Evolutionary conservation across 1,140 invertebrate species (phyloP).

Genomic region (Pseudomyrmex sp.): DNA sequence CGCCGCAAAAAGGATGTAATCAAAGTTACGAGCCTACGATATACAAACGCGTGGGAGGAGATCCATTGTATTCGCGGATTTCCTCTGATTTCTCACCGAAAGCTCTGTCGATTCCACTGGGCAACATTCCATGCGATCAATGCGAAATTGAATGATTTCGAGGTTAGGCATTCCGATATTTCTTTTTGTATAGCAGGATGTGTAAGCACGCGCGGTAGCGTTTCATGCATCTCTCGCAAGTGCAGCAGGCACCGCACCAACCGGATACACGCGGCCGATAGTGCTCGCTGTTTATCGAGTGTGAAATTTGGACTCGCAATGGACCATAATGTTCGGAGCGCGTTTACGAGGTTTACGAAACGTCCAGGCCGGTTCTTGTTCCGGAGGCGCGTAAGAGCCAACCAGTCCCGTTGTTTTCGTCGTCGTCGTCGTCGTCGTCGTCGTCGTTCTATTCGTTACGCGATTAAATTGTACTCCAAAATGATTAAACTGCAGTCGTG

Average conservation of each 20-base stretch:
- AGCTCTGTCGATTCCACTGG: not conserved
- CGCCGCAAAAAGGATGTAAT: not conserved
- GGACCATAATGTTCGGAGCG: conserved; percentile 30
- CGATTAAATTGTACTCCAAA: conserved; percentile 58
- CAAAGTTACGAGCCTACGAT: not conserved
- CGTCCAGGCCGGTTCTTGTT: conserved; percentile 19
- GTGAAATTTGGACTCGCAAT: conserved; percentile 65
- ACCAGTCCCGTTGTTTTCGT: not conserved
- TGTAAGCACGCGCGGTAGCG: no score
- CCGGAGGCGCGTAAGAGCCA: not conserved
- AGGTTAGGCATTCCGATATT: conserved; percentile 6
- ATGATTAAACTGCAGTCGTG: conserved; percentile 41
- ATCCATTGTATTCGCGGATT: conserved; percentile 3
- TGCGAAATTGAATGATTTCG: not conserved
- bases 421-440: no score
- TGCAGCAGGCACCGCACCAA: conserved; percentile 28
- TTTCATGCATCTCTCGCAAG: no score
- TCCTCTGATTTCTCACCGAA: conserved; percentile 9
- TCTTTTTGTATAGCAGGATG: conserved; percentile 13
- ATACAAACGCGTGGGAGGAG: no score
- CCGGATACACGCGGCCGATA: conserved; percentile 26
- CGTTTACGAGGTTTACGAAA: conserved; percentile 61
- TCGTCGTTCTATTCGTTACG: not conserved
- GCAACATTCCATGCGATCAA: conserved; percentile 22
- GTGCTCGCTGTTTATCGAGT: conserved; percentile 62